Percentiles rank a stretch among this genome's conserved stretches.
Conservation (phyloP, 2,797 vertebrate genomes). For the Pangasius krempfi region DNA sequence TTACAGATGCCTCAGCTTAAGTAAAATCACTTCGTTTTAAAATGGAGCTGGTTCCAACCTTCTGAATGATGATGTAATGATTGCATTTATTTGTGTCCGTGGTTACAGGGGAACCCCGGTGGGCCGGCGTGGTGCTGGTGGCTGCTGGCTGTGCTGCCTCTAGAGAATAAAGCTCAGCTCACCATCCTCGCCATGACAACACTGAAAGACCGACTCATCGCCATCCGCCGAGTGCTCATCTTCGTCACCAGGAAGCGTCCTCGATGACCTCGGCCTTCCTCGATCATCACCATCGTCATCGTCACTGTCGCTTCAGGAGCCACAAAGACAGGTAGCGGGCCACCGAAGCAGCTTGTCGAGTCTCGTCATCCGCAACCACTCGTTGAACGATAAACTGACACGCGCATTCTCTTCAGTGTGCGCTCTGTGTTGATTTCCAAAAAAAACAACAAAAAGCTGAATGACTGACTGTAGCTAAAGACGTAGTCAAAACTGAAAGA, state of each 20-base stretch:
- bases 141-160: conserved; percentile 87
- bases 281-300: neutral
- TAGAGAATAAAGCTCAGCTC: conserved; percentile 89
- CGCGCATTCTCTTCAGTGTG: neutral
- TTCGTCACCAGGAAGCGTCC: conserved; percentile 87
- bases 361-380: neutral
- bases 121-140: conserved; percentile 95
- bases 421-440: neutral
- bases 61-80: neutral
- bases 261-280: conserved; percentile 69
- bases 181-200: conserved; percentile 88
- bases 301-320: conserved; percentile 28
- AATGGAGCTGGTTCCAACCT: neutral
- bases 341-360: conserved; percentile 23
- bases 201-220: conserved; percentile 87
- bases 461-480: neutral
- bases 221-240: conserved; percentile 85
- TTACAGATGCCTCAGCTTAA: neutral
- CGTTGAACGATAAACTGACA: neutral
- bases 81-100: neutral
- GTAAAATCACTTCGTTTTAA: neutral
- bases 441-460: neutral
- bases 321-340: conserved; percentile 27
- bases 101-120: conserved; percentile 78
- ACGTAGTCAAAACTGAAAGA: neutral